Percentiles rank a stretch among this genome's conserved stretches.
These are phyloP conservation scores for Tortrix viridana DNA, from an alignment of 2,888 invertebrate genomes.

Conservation along the genomic window DNA sequence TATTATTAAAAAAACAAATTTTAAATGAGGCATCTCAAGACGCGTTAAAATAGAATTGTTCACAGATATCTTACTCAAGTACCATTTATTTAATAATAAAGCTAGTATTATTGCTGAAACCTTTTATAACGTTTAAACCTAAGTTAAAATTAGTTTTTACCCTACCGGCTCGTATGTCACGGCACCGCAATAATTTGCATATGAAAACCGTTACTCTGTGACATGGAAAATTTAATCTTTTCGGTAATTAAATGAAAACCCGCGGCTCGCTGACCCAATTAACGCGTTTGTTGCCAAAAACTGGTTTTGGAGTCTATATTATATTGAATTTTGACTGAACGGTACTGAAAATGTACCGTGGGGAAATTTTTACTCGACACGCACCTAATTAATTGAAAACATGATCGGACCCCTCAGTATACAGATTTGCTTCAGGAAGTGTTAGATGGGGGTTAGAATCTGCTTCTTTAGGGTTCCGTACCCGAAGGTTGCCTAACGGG, in stretches of 20 bases:
- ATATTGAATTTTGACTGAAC: too few relatives aligned
- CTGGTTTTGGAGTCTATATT: too few relatives aligned
- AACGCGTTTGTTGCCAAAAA: conserved; percentile 42
- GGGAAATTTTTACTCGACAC: conserved; percentile 43
- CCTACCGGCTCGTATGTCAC: conserved; percentile 8
- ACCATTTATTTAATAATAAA: too few relatives aligned
- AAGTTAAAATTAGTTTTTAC: conserved; percentile 1
- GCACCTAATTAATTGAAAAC: conserved; percentile 49
- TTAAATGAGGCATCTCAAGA: too few relatives aligned
- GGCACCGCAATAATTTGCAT: conserved; percentile 63
- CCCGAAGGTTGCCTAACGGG: too few relatives aligned
- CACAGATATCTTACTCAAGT: too few relatives aligned
- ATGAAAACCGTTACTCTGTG: conserved; percentile 73
- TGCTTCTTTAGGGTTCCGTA: background rate
- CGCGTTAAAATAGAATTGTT: too few relatives aligned
- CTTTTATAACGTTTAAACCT: too few relatives aligned
- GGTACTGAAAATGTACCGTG: too few relatives aligned
- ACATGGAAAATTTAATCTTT: conserved; percentile 79
- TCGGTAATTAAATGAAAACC: conserved; percentile 71
- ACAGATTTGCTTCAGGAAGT: background rate
- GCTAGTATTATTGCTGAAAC: too few relatives aligned
- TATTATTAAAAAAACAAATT: too few relatives aligned
- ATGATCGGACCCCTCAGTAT: conserved; percentile 3
- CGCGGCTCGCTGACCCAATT: conserved; percentile 66
- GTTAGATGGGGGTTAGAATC: background rate